Conservation (phyloP, 2,797 vertebrate genomes). For the Lophius americanus region DNA sequence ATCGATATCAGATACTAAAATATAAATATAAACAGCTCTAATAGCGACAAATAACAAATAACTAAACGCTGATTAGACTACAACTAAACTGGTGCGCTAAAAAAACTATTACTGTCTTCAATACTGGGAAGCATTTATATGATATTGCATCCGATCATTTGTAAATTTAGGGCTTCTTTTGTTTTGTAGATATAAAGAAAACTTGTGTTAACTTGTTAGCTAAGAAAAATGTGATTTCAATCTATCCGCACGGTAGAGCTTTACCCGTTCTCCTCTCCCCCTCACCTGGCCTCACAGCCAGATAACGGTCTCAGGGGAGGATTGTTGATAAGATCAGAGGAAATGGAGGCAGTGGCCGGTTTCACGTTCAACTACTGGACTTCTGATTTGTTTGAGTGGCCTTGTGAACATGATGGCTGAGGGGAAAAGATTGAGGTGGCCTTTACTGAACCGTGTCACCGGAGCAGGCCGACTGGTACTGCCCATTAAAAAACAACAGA, state of each 20-base stretch:
- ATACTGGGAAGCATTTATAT: slow-evolving; percentile 21
- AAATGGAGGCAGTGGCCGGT: slow-evolving; percentile 22
- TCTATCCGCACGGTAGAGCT: slow-evolving; percentile 25
- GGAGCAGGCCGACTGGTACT: background rate
- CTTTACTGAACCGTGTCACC: slow-evolving; percentile 13
- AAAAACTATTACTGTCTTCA: background rate
- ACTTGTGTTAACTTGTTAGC: too few species aligned
- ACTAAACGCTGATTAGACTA: too few species aligned
- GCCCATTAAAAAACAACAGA: background rate
- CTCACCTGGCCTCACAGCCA: slow-evolving; percentile 6
- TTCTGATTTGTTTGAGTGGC: slow-evolving; percentile 45
- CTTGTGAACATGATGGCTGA: slow-evolving; percentile 6
- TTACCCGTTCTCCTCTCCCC: slow-evolving; percentile 2
- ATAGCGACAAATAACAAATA: too few species aligned
- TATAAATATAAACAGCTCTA: too few species aligned
- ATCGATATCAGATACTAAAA: too few species aligned
- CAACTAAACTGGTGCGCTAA: too few species aligned
- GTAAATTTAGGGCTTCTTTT: slow-evolving; percentile 33
- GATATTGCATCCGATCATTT: slow-evolving; percentile 33
- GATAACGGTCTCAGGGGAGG: background rate
- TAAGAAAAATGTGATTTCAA: slow-evolving; percentile 60
- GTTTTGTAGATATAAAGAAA: slow-evolving; percentile 26
- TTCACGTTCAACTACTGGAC: slow-evolving; percentile 30
- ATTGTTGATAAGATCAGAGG: slow-evolving; percentile 7
- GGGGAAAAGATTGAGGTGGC: slow-evolving; percentile 21